Conservation (phyloP, 2,888 invertebrate species). For the Caenorhabditis sp. region DNA sequence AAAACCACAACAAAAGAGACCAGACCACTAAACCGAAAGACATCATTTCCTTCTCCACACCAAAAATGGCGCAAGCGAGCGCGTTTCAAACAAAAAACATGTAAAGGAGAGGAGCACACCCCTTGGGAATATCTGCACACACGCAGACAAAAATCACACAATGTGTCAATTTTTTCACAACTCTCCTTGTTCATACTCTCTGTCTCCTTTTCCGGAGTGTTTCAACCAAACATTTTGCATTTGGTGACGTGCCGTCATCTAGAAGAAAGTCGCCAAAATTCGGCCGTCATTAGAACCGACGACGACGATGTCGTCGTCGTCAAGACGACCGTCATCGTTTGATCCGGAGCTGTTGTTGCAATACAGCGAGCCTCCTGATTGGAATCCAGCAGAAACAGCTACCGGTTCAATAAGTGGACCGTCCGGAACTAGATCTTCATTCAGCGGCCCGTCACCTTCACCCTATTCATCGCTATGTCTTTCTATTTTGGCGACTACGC, state of each 20-base stretch:
- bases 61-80: background rate
- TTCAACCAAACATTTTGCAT: slow-evolving; percentile 21
- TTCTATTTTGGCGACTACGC: slow-evolving; percentile 35
- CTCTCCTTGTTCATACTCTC: slow-evolving; percentile 6
- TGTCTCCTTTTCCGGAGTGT: slow-evolving; percentile 4
- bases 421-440: slow-evolving; percentile 13
- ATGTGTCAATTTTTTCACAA: slow-evolving; percentile 37
- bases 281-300: slow-evolving; percentile 24
- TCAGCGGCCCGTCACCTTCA: slow-evolving; percentile 18
- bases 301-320: background rate
- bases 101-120: slow-evolving; percentile 30
- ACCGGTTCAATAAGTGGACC: slow-evolving; percentile 21
- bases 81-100: background rate
- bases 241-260: slow-evolving; percentile 9
- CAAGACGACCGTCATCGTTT: slow-evolving; percentile 27
- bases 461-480: slow-evolving; percentile 40
- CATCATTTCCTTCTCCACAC: slow-evolving; percentile 1
- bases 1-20: background rate
- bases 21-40: background rate
- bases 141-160: slow-evolving; percentile 27
- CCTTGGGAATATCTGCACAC: slow-evolving; percentile 32
- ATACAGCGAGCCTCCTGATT: slow-evolving; percentile 32
- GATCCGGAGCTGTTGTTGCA: slow-evolving; percentile 28
- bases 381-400: slow-evolving; percentile 19
- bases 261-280: slow-evolving; percentile 17